phyloP scores from a whole-genome alignment of 2,113 vertebrate species.

The Atractosteus spatula region DNA sequence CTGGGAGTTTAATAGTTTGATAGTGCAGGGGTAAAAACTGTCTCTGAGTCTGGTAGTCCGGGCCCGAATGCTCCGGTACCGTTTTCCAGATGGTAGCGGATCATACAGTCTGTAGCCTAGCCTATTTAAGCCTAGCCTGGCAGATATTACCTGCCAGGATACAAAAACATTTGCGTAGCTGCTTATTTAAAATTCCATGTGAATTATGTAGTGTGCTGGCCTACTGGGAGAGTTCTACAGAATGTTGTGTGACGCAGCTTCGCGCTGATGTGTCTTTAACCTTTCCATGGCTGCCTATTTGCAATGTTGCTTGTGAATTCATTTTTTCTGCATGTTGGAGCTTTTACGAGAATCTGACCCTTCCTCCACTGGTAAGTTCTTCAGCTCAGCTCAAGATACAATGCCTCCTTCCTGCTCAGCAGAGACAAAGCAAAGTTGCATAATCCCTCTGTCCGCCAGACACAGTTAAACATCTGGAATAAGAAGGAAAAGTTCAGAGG shows the following conservation, averaged over 20 bases:
- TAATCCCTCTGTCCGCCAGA: slow-evolving; percentile 50
- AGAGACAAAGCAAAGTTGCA: slow-evolving; percentile 38
- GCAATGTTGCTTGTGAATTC: neutral
- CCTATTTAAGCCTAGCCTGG: too few species aligned
- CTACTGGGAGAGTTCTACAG: neutral
- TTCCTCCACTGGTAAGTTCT: slow-evolving; percentile 21
- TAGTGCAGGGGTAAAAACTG: too few species aligned
- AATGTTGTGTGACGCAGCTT: neutral
- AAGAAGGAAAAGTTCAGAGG: slow-evolving; percentile 57
- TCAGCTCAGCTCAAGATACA: slow-evolving; percentile 23
- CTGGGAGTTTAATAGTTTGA: too few species aligned
- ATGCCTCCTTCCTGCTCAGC: slow-evolving; percentile 46
- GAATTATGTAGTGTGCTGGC: too few species aligned
- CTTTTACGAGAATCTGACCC: neutral
- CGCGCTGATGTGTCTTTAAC: too few species aligned
- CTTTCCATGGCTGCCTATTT: neutral
- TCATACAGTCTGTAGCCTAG: too few species aligned
- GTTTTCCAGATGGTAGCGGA: too few species aligned
- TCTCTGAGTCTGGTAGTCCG: too few species aligned
- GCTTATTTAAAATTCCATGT: too few species aligned
- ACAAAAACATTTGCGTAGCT: too few species aligned
- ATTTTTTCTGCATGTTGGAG: neutral
- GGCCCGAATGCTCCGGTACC: too few species aligned
- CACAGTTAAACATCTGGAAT: slow-evolving; percentile 72
- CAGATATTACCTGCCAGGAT: too few species aligned